phyloP scores from a whole-genome alignment of 37 sponge, comb jelly and placozoan species.

The Petrosia ficiformis region DNA sequence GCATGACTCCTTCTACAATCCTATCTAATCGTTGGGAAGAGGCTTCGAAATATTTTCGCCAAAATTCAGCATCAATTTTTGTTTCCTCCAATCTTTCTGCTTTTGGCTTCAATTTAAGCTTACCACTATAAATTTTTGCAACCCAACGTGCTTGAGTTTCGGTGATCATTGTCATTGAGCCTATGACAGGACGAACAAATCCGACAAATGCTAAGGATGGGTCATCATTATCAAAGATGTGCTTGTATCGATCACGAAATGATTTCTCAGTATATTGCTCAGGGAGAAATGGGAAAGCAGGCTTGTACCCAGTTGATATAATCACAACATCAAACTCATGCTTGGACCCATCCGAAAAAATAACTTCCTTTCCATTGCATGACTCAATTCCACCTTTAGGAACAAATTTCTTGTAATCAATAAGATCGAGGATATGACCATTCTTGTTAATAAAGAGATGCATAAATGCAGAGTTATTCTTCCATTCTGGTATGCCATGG shows the following conservation, averaged over 20 bases:
- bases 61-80: slow-evolving; percentile 39
- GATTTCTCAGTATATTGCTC: background rate
- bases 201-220: slow-evolving; percentile 84
- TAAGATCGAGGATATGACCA: slow-evolving; percentile 62
- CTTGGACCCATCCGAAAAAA: slow-evolving; percentile 58
- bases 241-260: slow-evolving; percentile 61
- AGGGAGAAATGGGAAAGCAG: slow-evolving; percentile 59
- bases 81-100: slow-evolving; percentile 40
- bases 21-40: slow-evolving; percentile 44
- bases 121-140: slow-evolving; percentile 66
- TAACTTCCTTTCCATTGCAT: slow-evolving; percentile 54
- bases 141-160: slow-evolving; percentile 88
- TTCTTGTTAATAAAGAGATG: slow-evolving; percentile 71
- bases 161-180: slow-evolving; percentile 67
- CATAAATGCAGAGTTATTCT: slow-evolving; percentile 63
- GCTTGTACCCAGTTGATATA: slow-evolving; percentile 68
- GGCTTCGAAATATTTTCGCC: slow-evolving; percentile 55
- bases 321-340: slow-evolving; percentile 79
- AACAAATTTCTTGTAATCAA: slow-evolving; percentile 72
- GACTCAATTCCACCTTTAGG: slow-evolving; percentile 59
- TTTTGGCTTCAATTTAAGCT: slow-evolving; percentile 39
- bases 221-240: slow-evolving; percentile 74
- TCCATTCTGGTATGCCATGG: slow-evolving; percentile 86
- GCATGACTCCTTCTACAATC: slow-evolving; percentile 75
- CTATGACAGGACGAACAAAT: slow-evolving; percentile 76